phyloP scores from a whole-genome alignment of 2,888 invertebrate genomes.

The Caenorhabditis sp. region DNA sequence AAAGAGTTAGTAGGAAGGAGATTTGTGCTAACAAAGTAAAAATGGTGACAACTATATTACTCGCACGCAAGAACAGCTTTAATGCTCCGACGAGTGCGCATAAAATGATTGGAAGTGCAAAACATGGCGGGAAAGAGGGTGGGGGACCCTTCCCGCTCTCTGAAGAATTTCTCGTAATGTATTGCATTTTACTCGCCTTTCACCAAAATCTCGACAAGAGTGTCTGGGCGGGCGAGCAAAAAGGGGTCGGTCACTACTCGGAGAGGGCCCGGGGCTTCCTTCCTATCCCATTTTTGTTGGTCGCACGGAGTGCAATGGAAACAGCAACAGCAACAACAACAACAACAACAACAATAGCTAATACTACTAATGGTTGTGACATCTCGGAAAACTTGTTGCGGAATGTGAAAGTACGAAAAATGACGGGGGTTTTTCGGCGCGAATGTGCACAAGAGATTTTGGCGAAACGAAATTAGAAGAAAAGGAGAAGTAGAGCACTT shows the following conservation, averaged over 20 bases:
- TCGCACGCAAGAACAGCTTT: neutral
- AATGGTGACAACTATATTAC: neutral
- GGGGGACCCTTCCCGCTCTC: too few relatives aligned
- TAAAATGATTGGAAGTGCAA: slow-evolving; percentile 50
- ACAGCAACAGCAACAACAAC: slow-evolving; percentile 37
- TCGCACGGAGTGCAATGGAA: slow-evolving; percentile 12
- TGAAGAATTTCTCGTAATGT: slow-evolving; percentile 55
- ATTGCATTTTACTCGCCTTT: slow-evolving; percentile 57
- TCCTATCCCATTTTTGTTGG: slow-evolving; percentile 15
- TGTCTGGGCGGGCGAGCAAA: slow-evolving; percentile 4
- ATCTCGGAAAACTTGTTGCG: neutral
- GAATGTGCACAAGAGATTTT: neutral
- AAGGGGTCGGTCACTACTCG: slow-evolving; percentile 35
- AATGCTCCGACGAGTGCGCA: slow-evolving; percentile 9
- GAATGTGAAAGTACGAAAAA: neutral
- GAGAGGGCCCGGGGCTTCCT: slow-evolving; percentile 28
- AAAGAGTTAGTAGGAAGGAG: neutral
- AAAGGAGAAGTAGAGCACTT: neutral
- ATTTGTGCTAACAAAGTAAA: neutral
- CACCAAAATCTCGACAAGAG: slow-evolving; percentile 54
- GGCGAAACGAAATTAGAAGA: neutral
- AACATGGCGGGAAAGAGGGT: slow-evolving; percentile 29
- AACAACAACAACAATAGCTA: slow-evolving; percentile 30
- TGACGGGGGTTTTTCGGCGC: too few relatives aligned
- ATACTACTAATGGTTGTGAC: slow-evolving; percentile 29